Percentiles rank a stretch among this genome's conserved stretches.
Conservation (phyloP, 2,888 invertebrate species). For the Tromatobia lineatoria region DNA sequence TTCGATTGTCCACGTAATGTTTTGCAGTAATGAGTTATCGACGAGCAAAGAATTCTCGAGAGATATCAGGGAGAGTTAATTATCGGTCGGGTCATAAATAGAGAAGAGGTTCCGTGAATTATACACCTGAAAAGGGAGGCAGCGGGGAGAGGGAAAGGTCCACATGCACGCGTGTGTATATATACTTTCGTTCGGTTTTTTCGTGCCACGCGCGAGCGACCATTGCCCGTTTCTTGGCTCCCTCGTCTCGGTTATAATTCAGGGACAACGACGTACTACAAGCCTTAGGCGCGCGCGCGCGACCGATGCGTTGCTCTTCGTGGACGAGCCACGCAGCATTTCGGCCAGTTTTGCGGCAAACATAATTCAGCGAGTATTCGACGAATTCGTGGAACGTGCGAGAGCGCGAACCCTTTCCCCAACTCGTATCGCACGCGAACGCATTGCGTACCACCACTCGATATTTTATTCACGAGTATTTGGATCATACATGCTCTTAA, state of each 20-base stretch:
- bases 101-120: constrained; percentile 56
- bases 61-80: constrained; percentile 61
- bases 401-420: constrained; percentile 10
- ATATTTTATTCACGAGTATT: constrained; percentile 43
- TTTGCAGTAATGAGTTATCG: constrained; percentile 57
- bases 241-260: constrained; percentile 66
- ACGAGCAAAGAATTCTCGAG: constrained; percentile 35
- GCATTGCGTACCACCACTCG: constrained; percentile 6
- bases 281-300: constrained; percentile 59
- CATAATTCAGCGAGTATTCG: constrained; percentile 80
- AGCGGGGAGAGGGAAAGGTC: constrained; percentile 23
- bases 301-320: constrained; percentile 54
- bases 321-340: constrained; percentile 53
- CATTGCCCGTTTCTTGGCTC: constrained; percentile 40
- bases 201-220: constrained; percentile 67
- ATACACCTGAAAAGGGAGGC: constrained; percentile 46
- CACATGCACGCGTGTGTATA: constrained; percentile 19
- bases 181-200: constrained; percentile 52
- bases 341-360: constrained; percentile 53
- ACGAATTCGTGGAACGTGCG: constrained; percentile 78
- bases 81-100: constrained; percentile 61
- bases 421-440: constrained; percentile 41
- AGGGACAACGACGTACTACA: constrained; percentile 66
- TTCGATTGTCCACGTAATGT: constrained; percentile 31
- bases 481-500: constrained; percentile 26